Percentiles rank a stretch among this genome's conserved stretches.
Evolutionary conservation across 2,797 vertebrate genomes (phyloP).

Genomic region (Eremophila alpestris): DNA sequence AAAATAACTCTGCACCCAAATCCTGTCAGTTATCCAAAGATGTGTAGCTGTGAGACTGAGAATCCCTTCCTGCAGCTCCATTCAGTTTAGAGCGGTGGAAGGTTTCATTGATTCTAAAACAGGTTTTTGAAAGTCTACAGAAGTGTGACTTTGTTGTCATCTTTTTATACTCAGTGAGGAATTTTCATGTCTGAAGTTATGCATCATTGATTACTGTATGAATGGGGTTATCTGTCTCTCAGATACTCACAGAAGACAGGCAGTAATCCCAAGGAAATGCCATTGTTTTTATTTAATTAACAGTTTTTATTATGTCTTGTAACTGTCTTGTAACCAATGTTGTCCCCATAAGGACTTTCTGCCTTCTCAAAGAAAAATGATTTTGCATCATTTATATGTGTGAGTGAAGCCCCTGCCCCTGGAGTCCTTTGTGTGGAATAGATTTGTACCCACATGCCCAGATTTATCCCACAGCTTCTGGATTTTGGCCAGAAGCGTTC

Average conservation of each 20-base stretch:
- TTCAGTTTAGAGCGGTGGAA: not conserved
- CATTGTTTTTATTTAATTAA: slow-evolving; percentile 23
- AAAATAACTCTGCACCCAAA: not conserved
- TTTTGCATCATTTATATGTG: not conserved
- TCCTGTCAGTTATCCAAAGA: not conserved
- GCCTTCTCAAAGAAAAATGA: not conserved
- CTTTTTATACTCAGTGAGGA: not conserved
- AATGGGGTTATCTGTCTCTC: not conserved
- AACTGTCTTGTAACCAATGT: not conserved
- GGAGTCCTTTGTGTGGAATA: not conserved
- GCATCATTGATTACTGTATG: not conserved
- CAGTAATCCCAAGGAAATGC: slow-evolving; percentile 10
- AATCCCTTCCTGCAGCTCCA: not conserved
- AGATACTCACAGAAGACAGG: not conserved
- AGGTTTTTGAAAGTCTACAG: not conserved
- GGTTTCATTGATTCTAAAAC: not conserved
- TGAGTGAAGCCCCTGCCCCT: not conserved
- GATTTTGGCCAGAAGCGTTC: not conserved
- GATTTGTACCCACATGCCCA: not conserved
- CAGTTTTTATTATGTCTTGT: slow-evolving; percentile 1
- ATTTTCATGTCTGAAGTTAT: slow-evolving; percentile 9
- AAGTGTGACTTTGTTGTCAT: not conserved
- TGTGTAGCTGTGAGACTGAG: not conserved
- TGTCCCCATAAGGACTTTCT: not conserved
- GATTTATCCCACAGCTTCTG: not conserved